A percentile compares a stretch with the other conserved stretches of the same genome.
These are phyloP conservation scores for Chrysolophus pictus DNA, from an alignment of 2,797 vertebrate genomes.

Conservation along the genomic window DNA sequence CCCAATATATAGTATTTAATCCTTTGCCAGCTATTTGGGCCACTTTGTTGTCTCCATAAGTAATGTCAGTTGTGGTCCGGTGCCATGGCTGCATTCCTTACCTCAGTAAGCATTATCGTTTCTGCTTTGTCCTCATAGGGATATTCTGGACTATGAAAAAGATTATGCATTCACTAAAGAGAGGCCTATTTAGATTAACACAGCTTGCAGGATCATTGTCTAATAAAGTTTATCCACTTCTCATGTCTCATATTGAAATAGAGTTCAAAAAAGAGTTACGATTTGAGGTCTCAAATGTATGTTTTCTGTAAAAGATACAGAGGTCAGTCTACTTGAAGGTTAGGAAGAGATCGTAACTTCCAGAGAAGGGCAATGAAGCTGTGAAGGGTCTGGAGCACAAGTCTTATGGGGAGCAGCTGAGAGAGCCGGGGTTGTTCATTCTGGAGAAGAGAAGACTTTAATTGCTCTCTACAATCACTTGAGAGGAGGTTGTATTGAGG, in stretches of 20 bases:
- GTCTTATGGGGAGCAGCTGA: too few relatives aligned
- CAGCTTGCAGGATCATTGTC: neutral
- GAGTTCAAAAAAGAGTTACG: neutral
- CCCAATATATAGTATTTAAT: neutral
- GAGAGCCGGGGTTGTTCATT: too few relatives aligned
- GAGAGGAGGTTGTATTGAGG: neutral
- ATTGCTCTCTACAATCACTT: too few relatives aligned
- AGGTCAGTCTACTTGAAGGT: neutral
- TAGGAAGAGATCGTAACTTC: neutral
- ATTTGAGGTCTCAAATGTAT: neutral
- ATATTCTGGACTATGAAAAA: neutral
- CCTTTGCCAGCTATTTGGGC: neutral
- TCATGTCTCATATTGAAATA: neutral
- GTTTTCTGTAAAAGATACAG: neutral
- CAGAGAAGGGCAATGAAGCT: too few relatives aligned
- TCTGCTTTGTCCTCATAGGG: neutral
- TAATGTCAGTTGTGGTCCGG: neutral
- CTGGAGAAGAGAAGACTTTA: too few relatives aligned
- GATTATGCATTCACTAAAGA: neutral
- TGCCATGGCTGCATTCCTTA: neutral
- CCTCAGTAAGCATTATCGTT: rapidly evolving
- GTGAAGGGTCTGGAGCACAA: too few relatives aligned
- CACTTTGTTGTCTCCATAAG: neutral
- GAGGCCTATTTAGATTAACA: neutral
- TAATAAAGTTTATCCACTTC: neutral